Conservation (phyloP, 2,888 invertebrate genomes). For the Rhagium mordax region DNA sequence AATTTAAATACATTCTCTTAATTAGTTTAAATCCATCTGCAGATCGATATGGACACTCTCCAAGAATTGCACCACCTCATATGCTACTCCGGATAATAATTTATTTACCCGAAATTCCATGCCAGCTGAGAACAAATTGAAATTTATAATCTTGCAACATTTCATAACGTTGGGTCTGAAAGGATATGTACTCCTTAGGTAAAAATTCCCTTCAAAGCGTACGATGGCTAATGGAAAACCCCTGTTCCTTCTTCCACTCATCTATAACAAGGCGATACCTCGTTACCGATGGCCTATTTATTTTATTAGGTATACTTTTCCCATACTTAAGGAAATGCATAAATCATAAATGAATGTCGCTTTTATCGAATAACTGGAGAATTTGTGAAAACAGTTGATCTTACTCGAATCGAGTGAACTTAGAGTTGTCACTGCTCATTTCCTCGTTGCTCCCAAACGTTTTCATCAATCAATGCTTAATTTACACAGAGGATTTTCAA, state of each 20-base stretch:
- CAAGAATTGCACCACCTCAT: background rate
- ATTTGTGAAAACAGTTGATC: background rate
- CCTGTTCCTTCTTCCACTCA: constrained; percentile 16
- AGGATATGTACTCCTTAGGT: constrained; percentile 2
- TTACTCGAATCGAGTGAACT: background rate
- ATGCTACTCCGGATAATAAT: background rate
- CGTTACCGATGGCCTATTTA: constrained; percentile 19
- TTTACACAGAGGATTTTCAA: background rate
- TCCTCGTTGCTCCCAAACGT: background rate
- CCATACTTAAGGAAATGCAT: background rate
- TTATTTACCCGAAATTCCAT: background rate
- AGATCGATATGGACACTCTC: background rate
- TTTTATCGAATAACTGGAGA: background rate
- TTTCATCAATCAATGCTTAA: background rate
- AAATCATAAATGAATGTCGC: background rate
- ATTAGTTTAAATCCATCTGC: background rate
- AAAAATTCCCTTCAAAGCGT: background rate
- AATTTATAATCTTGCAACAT: constrained; percentile 9
- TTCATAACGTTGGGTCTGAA: constrained; percentile 14
- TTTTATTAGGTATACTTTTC: background rate
- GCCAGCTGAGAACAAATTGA: constrained; percentile 1
- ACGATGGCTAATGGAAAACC: constrained; percentile 25
- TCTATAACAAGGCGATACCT: constrained; percentile 19
- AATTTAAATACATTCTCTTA: too few species aligned
- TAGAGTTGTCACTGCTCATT: background rate